Evolutionary conservation across 2,113 vertebrate genomes (phyloP), one percentile per base, ranked within the genome.

Genomic region (Ceyx margarethae): DNA sequence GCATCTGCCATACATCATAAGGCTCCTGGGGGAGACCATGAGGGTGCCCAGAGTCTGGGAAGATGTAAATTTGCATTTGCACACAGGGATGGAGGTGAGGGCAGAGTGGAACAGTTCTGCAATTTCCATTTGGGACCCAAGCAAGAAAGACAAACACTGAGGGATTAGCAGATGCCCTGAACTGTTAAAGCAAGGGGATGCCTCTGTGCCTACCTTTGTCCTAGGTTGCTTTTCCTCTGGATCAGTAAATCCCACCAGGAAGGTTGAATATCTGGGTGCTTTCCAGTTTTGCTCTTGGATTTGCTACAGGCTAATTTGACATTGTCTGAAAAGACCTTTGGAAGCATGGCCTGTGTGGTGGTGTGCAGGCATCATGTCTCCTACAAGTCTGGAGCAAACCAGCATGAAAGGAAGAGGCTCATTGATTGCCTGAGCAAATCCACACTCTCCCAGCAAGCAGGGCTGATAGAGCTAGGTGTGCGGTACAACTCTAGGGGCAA

Each of bases 311-410:
- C 23, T 43, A 25, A 15, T 53, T 54, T 0, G 9, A n/a, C 0
- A 2, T 29, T 31, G 8, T 26, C 26, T 10, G 57, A 51, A 33
- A 23, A 53, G 23, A 58, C 18, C 14, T 28, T 7, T 28, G 19
- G 25, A 14, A 31, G 26, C 10, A 0, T 16, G 28, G 61, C 31
- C 48, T 40, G 11, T 2, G 1, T 62, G 54, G 46, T 2, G 31
- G 5, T 26, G 28, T 51, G 60, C 26, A 40, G 65, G 13, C 45
- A 28, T 68, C 1, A 0, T 0, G 1, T 64, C 53, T 72, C 31
- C 33, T 46, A 54, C 40, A 51, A 48, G 45, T 48, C 42, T 2
- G 3, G 29, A 72, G 16, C 31, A 46, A 73, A 3, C 19, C 10
- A 1, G 58, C 40, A 3, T 1, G 2, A 48, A 65, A 88, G 19